Evolutionary conservation across 2,797 vertebrate genomes (phyloP), one percentile per base, ranked within the genome.

Genomic region (Margarornis squamiger): DNA sequence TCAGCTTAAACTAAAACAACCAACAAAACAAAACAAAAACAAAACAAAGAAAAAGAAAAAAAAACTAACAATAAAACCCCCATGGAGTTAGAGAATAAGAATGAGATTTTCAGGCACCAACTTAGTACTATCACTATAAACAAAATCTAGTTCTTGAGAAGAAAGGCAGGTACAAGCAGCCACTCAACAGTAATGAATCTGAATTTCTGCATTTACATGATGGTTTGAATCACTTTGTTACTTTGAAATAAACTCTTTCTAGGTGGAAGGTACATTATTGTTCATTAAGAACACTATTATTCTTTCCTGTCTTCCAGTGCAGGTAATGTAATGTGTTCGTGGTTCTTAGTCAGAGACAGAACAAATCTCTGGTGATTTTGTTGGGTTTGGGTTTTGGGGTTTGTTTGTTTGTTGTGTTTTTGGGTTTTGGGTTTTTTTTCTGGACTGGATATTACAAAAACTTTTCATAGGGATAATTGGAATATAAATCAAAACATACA

Each of bases 241-340:
- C 13, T 82, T 48, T 59, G 23, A 71, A 92, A 91, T 70, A 45
- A 70, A 49, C 5, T 22, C 5, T 68, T 87, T 81, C 51, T 75
- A 29, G 34, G 41, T 73, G 51, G 21, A 52, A 73, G 3, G 7
- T 34, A 27, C 7, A 0, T 48, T 55, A 14, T 17, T 62, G 27
- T 66, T 90, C 17, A 23, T 24, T 79, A 54, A 62, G 19, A 63
- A 68, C 57, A 19, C 7, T 54, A 8, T 58, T 80, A 10, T 55
- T 89, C 23, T 49, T 82, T 24, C 43, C 78, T 74, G 24, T 65
- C 17, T 84, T 70, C 36, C n/a, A 30, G 15, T 49, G 30, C 17
- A 38, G 23, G 22, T 36, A 36, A 5, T 0, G 0, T 57, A 36
- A 75, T 14, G 1, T 57, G 49, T 24, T 77, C 5, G 9, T 18